Evolutionary conservation across 2,113 vertebrate genomes (phyloP).

Genomic region (Callipepla californica): DNA sequence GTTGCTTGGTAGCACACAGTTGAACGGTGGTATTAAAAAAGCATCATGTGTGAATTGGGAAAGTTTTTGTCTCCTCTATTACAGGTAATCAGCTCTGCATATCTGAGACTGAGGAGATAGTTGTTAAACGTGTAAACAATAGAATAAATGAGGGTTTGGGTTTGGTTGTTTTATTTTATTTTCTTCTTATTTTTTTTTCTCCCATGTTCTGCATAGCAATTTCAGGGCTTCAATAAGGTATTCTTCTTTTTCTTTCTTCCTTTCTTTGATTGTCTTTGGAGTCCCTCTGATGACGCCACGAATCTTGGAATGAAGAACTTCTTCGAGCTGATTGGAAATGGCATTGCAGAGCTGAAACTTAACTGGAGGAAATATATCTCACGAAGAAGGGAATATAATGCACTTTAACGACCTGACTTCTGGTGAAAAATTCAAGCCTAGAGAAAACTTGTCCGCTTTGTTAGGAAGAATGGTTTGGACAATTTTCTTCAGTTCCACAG

Average conservation of each 20-base stretch:
- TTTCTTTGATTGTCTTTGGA: constrained; percentile 69
- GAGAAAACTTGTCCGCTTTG: constrained; percentile 75
- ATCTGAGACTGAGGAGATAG: constrained; percentile 7
- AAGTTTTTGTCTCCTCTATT: constrained; percentile 72
- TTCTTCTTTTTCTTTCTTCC: constrained; percentile 20
- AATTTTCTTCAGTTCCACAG: constrained; percentile 70
- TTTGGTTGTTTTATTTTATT: too few species aligned
- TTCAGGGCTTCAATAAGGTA: constrained; percentile 56
- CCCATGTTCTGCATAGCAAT: not conserved
- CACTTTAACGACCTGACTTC: constrained; percentile 73
- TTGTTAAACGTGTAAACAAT: not conserved
- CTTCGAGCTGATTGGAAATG: constrained; percentile 81
- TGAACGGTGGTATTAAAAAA: constrained; percentile 39
- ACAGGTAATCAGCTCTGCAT: not conserved
- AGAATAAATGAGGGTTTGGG: not conserved
- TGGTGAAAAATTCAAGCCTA: constrained; percentile 78
- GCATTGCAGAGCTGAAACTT: constrained; percentile 84
- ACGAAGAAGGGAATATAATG: constrained; percentile 79
- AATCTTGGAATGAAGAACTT: constrained; percentile 82
- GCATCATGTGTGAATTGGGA: constrained; percentile 69
- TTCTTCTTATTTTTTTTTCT: not conserved
- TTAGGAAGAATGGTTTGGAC: constrained; percentile 80
- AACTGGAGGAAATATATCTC: constrained; percentile 80
- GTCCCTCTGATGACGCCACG: constrained; percentile 65
- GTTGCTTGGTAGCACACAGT: not conserved